phyloP scores from a whole-genome alignment of 1,140 invertebrate species.

The Ceratosolen fusciceps region DNA sequence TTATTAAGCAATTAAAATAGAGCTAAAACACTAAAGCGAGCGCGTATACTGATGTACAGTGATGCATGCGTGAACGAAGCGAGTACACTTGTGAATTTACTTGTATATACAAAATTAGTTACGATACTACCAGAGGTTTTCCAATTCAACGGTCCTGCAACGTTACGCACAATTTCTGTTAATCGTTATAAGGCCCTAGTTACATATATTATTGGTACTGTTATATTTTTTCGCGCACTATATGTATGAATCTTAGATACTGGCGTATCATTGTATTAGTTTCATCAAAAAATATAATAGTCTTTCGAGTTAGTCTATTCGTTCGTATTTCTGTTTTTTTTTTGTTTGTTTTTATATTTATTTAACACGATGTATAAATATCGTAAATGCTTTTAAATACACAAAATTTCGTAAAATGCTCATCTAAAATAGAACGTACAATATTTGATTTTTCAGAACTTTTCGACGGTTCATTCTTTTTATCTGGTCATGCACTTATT shows the following conservation, averaged over 20 bases:
- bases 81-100: conserved; percentile 35
- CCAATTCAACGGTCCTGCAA: conserved; percentile 46
- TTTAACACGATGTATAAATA: conserved; percentile 46
- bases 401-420: conserved; percentile 57
- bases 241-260: conserved; percentile 47
- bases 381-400: conserved; percentile 56
- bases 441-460: conserved; percentile 38
- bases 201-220: conserved; percentile 41
- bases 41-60: not conserved
- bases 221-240: conserved; percentile 31
- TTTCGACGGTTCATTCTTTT: conserved; percentile 30
- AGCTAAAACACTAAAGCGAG: conserved; percentile 39
- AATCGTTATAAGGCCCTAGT: conserved; percentile 48
- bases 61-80: conserved; percentile 16
- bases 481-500: not conserved
- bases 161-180: conserved; percentile 45
- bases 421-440: conserved; percentile 49
- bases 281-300: conserved; percentile 60
- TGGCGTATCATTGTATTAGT: conserved; percentile 47
- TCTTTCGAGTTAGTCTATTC: conserved; percentile 51
- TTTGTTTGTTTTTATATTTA: too few relatives aligned
- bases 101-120: conserved; percentile 47
- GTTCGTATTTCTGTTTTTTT: conserved; percentile 28
- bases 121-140: conserved; percentile 43
- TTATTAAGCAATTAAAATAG: conserved; percentile 37